phyloP scores from a whole-genome alignment of 1,140 invertebrate species.

The Lordiphosa clarofinis region DNA sequence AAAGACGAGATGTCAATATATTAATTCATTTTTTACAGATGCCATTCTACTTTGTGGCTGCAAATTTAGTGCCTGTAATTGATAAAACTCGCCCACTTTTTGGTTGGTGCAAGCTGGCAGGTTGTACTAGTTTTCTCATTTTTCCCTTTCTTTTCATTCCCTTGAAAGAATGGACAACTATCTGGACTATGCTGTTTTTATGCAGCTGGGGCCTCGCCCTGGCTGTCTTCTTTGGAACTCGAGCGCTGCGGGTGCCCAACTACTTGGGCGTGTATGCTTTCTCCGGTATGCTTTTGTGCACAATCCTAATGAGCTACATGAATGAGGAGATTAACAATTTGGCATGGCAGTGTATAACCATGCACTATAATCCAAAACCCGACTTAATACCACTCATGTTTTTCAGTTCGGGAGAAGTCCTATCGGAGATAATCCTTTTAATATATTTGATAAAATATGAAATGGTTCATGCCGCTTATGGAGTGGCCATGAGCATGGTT shows the following conservation, averaged over 20 bases:
- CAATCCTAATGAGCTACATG: background rate
- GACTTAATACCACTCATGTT: background rate
- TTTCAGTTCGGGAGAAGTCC: constrained; percentile 2
- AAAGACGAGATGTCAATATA: background rate
- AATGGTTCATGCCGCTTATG: background rate
- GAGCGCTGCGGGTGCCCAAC: background rate
- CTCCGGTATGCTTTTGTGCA: background rate
- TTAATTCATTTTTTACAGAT: background rate
- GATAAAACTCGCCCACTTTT: background rate
- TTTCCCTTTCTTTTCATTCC: constrained; percentile 1
- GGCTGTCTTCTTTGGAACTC: background rate
- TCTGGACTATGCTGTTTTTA: background rate
- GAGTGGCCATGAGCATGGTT: constrained; percentile 1
- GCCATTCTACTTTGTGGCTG: constrained; percentile 8
- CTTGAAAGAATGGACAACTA: background rate
- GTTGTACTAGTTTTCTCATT: background rate
- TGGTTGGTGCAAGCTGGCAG: constrained; percentile 7
- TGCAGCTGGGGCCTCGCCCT: background rate
- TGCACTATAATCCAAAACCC: constrained; percentile 2
- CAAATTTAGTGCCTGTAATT: constrained; percentile 1
- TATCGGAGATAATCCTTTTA: background rate
- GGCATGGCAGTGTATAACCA: constrained; percentile 1
- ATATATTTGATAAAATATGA: background rate
- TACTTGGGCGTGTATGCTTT: background rate
- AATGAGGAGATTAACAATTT: constrained; percentile 2